A percentile compares a stretch with the other conserved stretches of the same genome.
These are phyloP conservation scores for Sorex maritimensis DNA, from an alignment of 2,797 vertebrate genomes.

Conservation along the genomic window DNA sequence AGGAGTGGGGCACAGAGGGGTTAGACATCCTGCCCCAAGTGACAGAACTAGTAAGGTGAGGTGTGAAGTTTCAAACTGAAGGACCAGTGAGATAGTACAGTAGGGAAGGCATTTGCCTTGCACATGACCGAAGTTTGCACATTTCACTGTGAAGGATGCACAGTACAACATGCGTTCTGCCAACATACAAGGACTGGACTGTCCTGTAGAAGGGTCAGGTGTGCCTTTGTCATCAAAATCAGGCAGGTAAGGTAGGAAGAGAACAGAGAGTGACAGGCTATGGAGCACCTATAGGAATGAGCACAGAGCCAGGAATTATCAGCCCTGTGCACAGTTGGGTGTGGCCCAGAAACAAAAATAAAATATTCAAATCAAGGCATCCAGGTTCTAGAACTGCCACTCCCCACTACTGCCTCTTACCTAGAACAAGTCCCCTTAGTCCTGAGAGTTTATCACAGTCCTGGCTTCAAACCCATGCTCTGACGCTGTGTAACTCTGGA, in stretches of 20 bases:
- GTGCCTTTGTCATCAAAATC: too few relatives aligned
- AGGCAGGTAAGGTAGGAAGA: too few relatives aligned
- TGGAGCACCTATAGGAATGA: too few relatives aligned
- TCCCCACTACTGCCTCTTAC: background rate
- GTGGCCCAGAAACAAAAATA: background rate
- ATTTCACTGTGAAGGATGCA: too few relatives aligned
- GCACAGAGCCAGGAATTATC: too few relatives aligned
- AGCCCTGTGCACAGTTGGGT: background rate
- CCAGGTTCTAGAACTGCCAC: background rate
- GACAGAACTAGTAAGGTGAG: background rate
- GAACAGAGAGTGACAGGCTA: too few relatives aligned
- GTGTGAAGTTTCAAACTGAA: slow-evolving; percentile 7
- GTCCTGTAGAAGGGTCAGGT: too few relatives aligned
- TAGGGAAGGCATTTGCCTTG: too few relatives aligned
- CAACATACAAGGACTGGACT: too few relatives aligned
- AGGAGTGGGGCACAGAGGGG: slow-evolving; percentile 44
- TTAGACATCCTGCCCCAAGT: background rate
- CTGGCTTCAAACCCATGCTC: background rate
- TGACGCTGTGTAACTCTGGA: background rate
- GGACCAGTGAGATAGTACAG: background rate
- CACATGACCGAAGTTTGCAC: too few relatives aligned
- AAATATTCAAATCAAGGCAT: background rate
- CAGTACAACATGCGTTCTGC: too few relatives aligned
- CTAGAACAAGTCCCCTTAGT: fast-evolving
- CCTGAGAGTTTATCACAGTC: background rate